phyloP scores from a whole-genome alignment of 2,797 vertebrate genomes.

The Sardinella longiceps region DNA sequence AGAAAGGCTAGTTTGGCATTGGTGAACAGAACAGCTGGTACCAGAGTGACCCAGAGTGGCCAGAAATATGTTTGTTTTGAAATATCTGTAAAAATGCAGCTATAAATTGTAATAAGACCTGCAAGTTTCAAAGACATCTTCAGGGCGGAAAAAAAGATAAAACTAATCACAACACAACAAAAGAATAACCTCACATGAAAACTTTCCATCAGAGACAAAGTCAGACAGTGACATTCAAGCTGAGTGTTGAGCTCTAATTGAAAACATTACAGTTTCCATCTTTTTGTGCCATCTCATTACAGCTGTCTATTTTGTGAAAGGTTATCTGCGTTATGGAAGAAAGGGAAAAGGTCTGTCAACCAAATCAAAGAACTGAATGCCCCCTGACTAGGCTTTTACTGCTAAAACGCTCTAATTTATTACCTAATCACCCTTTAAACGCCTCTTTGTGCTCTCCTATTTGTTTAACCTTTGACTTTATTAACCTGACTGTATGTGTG shows the following conservation, averaged over 20 bases:
- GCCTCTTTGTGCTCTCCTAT: neutral
- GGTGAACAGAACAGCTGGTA: too few species aligned
- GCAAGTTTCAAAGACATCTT: too few species aligned
- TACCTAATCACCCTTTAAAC: neutral
- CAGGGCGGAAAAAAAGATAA: too few species aligned
- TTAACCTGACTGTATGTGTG: too few species aligned
- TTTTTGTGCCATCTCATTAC: neutral
- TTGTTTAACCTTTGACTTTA: neutral
- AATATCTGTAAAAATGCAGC: too few species aligned
- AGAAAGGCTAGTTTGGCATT: too few species aligned
- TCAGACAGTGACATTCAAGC: neutral
- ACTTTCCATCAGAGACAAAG: neutral
- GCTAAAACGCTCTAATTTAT: neutral
- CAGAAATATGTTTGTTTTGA: too few species aligned
- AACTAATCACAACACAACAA: too few species aligned
- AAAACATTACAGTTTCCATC: neutral
- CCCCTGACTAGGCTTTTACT: too few species aligned
- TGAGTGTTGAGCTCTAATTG: neutral
- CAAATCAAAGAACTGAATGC: neutral
- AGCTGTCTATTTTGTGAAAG: constrained; percentile 2
- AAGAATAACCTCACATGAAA: neutral
- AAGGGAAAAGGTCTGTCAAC: neutral
- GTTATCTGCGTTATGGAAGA: neutral
- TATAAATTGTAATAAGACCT: too few species aligned
- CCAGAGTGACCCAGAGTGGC: too few species aligned